phyloP scores from a whole-genome alignment of 2,888 invertebrate species.

The Standfussiana lucernea region DNA sequence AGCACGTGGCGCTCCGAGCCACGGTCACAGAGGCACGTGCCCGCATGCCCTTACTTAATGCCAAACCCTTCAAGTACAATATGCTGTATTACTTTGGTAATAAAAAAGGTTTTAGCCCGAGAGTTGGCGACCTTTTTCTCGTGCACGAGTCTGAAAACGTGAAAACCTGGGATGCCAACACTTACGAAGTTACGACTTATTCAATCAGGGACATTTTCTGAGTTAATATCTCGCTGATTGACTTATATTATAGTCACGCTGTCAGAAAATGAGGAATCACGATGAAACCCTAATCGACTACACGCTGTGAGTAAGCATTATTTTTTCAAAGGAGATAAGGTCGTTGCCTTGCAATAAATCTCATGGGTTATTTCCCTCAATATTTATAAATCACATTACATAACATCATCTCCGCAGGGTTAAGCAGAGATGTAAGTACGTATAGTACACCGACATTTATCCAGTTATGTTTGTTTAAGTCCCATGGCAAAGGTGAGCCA shows the following conservation, averaged over 20 bases:
- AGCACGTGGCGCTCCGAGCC: conserved; percentile 52
- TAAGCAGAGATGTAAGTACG: background rate
- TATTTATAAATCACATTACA: background rate
- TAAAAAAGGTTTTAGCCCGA: background rate
- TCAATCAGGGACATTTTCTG: background rate
- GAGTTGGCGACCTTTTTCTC: background rate
- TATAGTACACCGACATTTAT: background rate
- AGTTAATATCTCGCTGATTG: background rate
- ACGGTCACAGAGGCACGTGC: conserved; percentile 55
- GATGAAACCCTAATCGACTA: background rate
- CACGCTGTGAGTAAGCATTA: conserved; percentile 1
- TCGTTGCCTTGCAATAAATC: background rate
- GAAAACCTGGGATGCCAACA: background rate
- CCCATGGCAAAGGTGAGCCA: background rate
- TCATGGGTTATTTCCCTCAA: background rate
- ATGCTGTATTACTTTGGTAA: background rate
- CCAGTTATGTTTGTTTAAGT: background rate
- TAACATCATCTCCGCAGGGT: background rate
- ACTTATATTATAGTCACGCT: background rate
- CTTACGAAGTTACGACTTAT: background rate
- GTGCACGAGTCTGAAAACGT: background rate
- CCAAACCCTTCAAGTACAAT: conserved; percentile 18
- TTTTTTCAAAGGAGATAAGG: background rate
- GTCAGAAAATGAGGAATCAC: background rate
- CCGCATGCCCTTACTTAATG: conserved; percentile 1